Evolutionary conservation across 2,888 invertebrate species (phyloP), one percentile per base, ranked within the genome.

Genomic region (Mythimna albipuncta): DNA sequence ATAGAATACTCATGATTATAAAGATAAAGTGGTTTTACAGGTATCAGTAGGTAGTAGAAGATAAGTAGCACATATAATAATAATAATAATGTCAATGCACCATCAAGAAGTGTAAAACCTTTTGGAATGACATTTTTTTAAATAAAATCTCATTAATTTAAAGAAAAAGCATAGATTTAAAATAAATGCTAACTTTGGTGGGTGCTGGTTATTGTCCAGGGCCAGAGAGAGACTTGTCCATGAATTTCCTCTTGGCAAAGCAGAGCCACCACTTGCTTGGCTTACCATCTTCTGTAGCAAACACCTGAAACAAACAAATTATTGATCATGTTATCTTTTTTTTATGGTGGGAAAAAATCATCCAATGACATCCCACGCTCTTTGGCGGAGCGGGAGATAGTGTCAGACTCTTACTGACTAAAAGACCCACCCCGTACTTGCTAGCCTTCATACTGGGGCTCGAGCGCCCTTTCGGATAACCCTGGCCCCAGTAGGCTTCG

Each of bases 191-290:
- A 71, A 54, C 64, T 73, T 76, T 73, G 61, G 59, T 72, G 55
- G 62, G 63, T 63, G 59, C 69, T 75, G 58, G 13, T 97, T 94
- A 98, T 92, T 98, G 98, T 58, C 99, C 99, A 3, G 99, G 99
- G 0, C 98, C 98, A 50, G 99, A 98, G 44, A 99, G 96, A 44
- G 99, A 99, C 93, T 99, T 99, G 93, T 99, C 99, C 99, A 99
- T 99, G 93, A 99, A 99, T 97, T 99, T 99, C 97, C 99, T 99
- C 92, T 99, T 99, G 44, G 99, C 98, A 96, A 99, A 99, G 93
- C 99, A 99, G 72, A 99, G 96, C 99, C 99, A 99, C 99, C 99
- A 99, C 96, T 99, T 99, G 92, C 98, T 99, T 11, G 99, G 99
- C 90, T 99, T 99, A 10, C 99, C 99, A 92, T 99, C 99, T 82